Conservation (phyloP, 2,888 invertebrate species). For the Calliphora vomitoria region DNA sequence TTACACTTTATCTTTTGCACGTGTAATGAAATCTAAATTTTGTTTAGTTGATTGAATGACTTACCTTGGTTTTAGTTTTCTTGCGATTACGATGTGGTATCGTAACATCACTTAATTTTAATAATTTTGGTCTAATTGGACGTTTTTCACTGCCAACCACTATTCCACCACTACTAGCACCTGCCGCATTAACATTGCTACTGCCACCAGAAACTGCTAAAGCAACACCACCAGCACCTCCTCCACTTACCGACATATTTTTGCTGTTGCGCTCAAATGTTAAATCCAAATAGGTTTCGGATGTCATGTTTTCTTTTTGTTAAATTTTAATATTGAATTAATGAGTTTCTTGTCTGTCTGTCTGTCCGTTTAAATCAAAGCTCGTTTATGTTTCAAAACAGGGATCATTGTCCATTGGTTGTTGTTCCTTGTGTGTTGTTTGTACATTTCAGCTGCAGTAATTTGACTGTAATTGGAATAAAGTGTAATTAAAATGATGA, state of each 20-base stretch:
- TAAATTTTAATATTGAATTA: constrained; percentile 12
- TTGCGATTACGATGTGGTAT: constrained; percentile 84
- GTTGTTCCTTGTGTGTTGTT: neutral
- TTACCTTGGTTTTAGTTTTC: constrained; percentile 84
- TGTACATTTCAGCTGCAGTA: constrained; percentile 42
- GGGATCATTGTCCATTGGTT: constrained; percentile 6
- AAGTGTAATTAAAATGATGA: neutral
- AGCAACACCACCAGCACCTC: constrained; percentile 13
- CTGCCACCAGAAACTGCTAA: neutral
- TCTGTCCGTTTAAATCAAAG: constrained; percentile 5
- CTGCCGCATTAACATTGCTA: neutral
- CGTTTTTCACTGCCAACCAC: constrained; percentile 77
- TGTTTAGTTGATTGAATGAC: constrained; percentile 45
- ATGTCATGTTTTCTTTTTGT: constrained; percentile 79
- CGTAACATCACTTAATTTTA: constrained; percentile 83
- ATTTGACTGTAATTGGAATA: constrained; percentile 41
- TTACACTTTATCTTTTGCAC: neutral
- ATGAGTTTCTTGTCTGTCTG: constrained; percentile 23
- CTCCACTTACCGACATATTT: constrained; percentile 62
- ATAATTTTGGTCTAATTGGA: constrained; percentile 82
- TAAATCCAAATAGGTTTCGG: constrained; percentile 83
- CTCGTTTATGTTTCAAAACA: neutral
- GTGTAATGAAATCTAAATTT: neutral
- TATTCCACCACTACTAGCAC: neutral
- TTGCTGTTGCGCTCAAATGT: constrained; percentile 81